Conservation (phyloP, 1,140 invertebrate species). For the Drosophila albomicans region DNA sequence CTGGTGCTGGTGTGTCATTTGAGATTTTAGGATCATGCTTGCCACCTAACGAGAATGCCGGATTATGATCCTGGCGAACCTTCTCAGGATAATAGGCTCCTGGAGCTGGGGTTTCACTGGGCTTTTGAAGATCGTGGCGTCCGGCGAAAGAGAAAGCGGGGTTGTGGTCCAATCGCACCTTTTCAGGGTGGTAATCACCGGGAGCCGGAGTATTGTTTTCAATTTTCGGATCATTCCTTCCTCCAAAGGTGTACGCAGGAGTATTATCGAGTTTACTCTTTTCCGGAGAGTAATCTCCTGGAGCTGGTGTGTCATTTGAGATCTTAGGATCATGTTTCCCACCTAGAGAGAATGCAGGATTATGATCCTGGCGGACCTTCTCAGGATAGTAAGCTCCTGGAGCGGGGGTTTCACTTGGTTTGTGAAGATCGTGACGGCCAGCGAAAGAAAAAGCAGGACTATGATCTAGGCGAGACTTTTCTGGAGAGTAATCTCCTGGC, state of each 20-base stretch:
- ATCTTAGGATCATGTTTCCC: slow-evolving; percentile 86
- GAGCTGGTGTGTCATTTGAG: slow-evolving; percentile 87
- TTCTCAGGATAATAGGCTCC: slow-evolving; percentile 88
- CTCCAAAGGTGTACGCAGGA: slow-evolving; percentile 86
- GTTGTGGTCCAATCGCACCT: slow-evolving; percentile 85
- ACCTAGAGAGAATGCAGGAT: slow-evolving; percentile 87
- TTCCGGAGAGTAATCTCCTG: slow-evolving; percentile 92
- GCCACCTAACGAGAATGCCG: slow-evolving; percentile 87
- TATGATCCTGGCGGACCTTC: slow-evolving; percentile 86
- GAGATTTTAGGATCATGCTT: slow-evolving; percentile 86
- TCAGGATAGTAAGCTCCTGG: slow-evolving; percentile 87
- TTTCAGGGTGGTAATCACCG: slow-evolving; percentile 88
- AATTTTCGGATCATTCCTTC: slow-evolving; percentile 85
- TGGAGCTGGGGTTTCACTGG: slow-evolving; percentile 88
- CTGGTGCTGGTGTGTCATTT: slow-evolving; percentile 88
- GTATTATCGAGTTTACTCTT: slow-evolving; percentile 84
- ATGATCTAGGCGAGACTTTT: slow-evolving; percentile 87
- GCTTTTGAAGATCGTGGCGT: slow-evolving; percentile 86
- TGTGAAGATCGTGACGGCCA: slow-evolving; percentile 86
- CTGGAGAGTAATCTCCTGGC: slow-evolving; percentile 90
- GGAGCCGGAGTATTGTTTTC: slow-evolving; percentile 84
- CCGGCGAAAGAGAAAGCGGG: slow-evolving; percentile 86
- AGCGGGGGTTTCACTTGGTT: slow-evolving; percentile 88
- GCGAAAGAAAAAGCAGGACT: slow-evolving; percentile 85
- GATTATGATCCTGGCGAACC: slow-evolving; percentile 86